These are phyloP conservation scores for Eupsilia transversa DNA, from an alignment of 2,888 invertebrate genomes.

Conservation along the genomic window DNA sequence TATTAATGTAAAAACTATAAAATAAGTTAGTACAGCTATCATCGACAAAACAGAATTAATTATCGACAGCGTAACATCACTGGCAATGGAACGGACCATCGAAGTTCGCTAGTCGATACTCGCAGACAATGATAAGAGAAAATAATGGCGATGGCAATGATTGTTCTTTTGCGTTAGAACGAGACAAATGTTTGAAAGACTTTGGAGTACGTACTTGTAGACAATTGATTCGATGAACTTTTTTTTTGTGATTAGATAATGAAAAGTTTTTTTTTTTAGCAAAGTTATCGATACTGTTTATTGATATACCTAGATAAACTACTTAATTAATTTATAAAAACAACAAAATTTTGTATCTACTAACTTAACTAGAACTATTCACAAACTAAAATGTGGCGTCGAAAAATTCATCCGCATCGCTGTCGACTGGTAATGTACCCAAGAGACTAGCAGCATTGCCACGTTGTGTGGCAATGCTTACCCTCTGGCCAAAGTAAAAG, in stretches of 20 bases:
- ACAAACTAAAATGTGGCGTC: too few relatives aligned
- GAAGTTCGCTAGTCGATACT: slow-evolving; percentile 78
- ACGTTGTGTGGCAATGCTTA: too few relatives aligned
- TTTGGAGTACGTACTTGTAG: neutral
- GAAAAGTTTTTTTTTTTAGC: too few relatives aligned
- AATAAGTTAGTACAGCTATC: neutral
- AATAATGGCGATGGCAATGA: slow-evolving; percentile 78
- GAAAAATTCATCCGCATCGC: too few relatives aligned
- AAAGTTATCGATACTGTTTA: too few relatives aligned
- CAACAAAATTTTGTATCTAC: too few relatives aligned
- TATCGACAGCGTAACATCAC: slow-evolving; percentile 63
- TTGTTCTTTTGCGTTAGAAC: slow-evolving; percentile 73
- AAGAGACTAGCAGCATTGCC: too few relatives aligned
- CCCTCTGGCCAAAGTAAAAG: too few relatives aligned
- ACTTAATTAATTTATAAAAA: too few relatives aligned
- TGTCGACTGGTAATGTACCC: too few relatives aligned
- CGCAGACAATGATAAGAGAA: slow-evolving; percentile 85
- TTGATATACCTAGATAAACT: too few relatives aligned
- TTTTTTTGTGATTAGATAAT: neutral
- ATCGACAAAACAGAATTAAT: neutral
- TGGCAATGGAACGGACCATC: slow-evolving; percentile 64
- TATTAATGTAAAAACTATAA: neutral
- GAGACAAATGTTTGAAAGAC: slow-evolving; percentile 47
- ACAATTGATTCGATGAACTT: slow-evolving; percentile 1
- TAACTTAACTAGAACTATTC: too few relatives aligned